phyloP scores from a whole-genome alignment of 2,113 vertebrate species.

The Lota lota region DNA sequence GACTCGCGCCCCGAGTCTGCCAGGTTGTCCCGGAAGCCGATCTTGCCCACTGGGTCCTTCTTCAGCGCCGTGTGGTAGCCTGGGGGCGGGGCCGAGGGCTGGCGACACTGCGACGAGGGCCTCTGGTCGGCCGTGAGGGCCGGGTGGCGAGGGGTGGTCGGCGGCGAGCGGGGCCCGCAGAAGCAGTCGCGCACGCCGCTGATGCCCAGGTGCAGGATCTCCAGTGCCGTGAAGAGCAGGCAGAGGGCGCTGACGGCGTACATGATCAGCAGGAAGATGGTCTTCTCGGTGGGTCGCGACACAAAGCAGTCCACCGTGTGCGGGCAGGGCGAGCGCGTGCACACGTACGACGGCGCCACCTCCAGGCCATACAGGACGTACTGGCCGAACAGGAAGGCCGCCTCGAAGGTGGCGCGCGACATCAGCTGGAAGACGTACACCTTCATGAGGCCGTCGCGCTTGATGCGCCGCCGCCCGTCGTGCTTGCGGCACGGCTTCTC shows the following conservation, averaged over 20 bases:
- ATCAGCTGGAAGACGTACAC: constrained; percentile 85
- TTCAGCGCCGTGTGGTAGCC: constrained; percentile 83
- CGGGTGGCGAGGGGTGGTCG: constrained; percentile 41
- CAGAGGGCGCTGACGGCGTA: constrained; percentile 83
- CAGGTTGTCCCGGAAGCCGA: constrained; percentile 75
- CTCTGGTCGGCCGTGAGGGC: constrained; percentile 68
- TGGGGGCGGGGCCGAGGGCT: constrained; percentile 76
- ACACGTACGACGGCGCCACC: constrained; percentile 80
- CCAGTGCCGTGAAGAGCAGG: constrained; percentile 82
- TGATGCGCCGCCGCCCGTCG: constrained; percentile 82
- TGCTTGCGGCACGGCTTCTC: constrained; percentile 72
- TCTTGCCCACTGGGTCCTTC: constrained; percentile 65
- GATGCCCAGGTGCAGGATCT: constrained; percentile 84
- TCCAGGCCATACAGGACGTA: constrained; percentile 84
- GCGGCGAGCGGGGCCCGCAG: constrained; percentile 28
- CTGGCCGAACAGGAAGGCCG: constrained; percentile 84
- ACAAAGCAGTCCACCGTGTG: constrained; percentile 89
- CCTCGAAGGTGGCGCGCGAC: constrained; percentile 78
- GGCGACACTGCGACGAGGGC: constrained; percentile 62
- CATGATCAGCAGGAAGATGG: constrained; percentile 89
- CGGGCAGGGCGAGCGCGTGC: constrained; percentile 82
- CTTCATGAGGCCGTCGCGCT: constrained; percentile 86
- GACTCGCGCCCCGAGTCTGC: constrained; percentile 64
- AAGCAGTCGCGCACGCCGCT: constrained; percentile 82
- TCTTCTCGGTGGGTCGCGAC: constrained; percentile 89